Conservation (phyloP, 1,140 invertebrate species). For the Eubasilissa regina region DNA sequence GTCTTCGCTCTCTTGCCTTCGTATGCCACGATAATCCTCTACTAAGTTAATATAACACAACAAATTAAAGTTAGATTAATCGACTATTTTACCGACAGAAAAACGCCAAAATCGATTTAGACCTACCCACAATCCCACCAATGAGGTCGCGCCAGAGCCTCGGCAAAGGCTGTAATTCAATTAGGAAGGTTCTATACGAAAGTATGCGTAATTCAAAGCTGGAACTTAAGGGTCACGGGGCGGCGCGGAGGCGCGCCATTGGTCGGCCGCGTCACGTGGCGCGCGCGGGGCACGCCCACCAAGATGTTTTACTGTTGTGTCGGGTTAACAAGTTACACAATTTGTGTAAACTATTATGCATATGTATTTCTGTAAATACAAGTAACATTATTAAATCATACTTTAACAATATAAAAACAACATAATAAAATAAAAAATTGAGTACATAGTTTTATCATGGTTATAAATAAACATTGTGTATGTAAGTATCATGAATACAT, state of each 20-base stretch:
- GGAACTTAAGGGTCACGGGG: constrained; percentile 1
- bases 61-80: no score
- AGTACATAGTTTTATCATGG: no score
- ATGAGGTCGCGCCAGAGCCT: neutral
- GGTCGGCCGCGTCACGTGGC: constrained; percentile 26
- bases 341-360: neutral
- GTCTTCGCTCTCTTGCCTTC: no score
- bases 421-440: neutral
- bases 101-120: no score
- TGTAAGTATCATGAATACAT: no score
- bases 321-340: neutral
- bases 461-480: no score
- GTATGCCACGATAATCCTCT: no score
- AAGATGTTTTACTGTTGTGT: neutral
- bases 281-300: neutral
- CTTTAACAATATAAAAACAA: neutral
- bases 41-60: no score
- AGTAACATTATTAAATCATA: neutral
- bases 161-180: constrained; percentile 34
- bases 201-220: constrained; percentile 16
- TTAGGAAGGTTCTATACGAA: constrained; percentile 30
- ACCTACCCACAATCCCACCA: neutral
- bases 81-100: no score
- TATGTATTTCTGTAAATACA: neutral
- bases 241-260: constrained; percentile 1